Evolutionary conservation across 1,140 invertebrate species (phyloP).

Genomic region (Drosophila sechellia): DNA sequence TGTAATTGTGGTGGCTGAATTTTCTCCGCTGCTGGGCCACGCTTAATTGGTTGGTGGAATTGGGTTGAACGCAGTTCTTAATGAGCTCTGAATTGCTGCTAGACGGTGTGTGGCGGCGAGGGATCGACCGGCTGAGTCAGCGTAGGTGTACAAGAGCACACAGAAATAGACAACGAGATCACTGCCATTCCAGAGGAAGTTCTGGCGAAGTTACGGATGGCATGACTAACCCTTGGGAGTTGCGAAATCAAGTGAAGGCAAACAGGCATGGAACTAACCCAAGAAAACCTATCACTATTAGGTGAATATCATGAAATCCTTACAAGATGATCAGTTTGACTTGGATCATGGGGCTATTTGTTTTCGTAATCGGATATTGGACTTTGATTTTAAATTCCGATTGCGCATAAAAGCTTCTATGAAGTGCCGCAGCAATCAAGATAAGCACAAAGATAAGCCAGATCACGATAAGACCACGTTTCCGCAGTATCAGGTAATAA

Average conservation of each 20-base stretch:
- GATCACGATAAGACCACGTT: slow-evolving; percentile 46
- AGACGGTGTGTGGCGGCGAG: background rate
- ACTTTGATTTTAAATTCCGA: too few relatives aligned
- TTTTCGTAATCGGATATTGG: too few relatives aligned
- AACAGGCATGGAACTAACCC: too few relatives aligned
- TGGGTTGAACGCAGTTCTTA: slow-evolving; percentile 70
- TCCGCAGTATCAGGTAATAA: slow-evolving; percentile 69
- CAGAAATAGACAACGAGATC: slow-evolving; percentile 8
- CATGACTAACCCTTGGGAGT: slow-evolving; percentile 31
- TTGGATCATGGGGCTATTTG: too few relatives aligned
- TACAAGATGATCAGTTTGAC: background rate
- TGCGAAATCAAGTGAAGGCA: slow-evolving; percentile 6
- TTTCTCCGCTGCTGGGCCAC: slow-evolving; percentile 41
- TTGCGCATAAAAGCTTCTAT: background rate
- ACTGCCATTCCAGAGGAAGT: slow-evolving; percentile 7
- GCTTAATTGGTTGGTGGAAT: slow-evolving; percentile 72
- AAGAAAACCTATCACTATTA: background rate
- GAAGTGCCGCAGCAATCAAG: slow-evolving; percentile 34
- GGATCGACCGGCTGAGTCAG: slow-evolving; percentile 20
- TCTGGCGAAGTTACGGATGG: background rate
- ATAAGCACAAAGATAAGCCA: slow-evolving; percentile 45
- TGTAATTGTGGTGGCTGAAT: slow-evolving; percentile 20
- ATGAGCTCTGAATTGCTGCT: slow-evolving; percentile 54
- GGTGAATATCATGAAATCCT: background rate
- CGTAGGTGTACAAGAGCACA: slow-evolving; percentile 6